These are phyloP conservation scores for Melanotaenia boesemani DNA, from an alignment of 2,797 vertebrate genomes.

Conservation along the genomic window DNA sequence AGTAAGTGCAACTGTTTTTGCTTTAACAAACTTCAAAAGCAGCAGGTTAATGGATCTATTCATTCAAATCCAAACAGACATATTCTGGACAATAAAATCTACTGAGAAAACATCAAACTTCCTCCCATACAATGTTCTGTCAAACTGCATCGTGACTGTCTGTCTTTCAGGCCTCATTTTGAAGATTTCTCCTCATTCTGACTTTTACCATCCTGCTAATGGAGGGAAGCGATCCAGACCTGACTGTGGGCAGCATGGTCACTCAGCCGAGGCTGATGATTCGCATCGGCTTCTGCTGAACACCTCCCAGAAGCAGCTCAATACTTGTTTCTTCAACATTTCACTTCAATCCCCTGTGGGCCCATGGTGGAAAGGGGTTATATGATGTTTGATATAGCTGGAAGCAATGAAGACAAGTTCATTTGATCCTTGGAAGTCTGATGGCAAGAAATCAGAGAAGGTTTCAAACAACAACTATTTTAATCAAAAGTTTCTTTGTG, in stretches of 20 bases:
- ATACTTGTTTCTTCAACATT: slow-evolving; percentile 51
- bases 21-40: slow-evolving; percentile 24
- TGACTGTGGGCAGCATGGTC: slow-evolving; percentile 61
- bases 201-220: slow-evolving; percentile 68
- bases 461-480: neutral
- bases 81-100: slow-evolving; percentile 9
- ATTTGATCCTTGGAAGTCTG: slow-evolving; percentile 35
- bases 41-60: slow-evolving; percentile 15
- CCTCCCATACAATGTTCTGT: slow-evolving; percentile 26
- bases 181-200: slow-evolving; percentile 51
- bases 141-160: slow-evolving; percentile 27
- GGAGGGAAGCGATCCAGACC: slow-evolving; percentile 59
- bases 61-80: slow-evolving; percentile 25
- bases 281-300: slow-evolving; percentile 41
- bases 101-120: slow-evolving; percentile 46
- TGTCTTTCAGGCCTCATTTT: slow-evolving; percentile 44
- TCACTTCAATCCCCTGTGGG: slow-evolving; percentile 31
- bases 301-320: slow-evolving; percentile 49
- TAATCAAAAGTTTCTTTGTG: neutral
- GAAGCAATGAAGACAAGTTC: slow-evolving; percentile 43
- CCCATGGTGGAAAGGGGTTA: slow-evolving; percentile 28
- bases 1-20: slow-evolving; percentile 18
- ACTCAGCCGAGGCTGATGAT: slow-evolving; percentile 62
- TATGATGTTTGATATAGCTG: slow-evolving; percentile 46
- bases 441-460: slow-evolving; percentile 18